Percentiles rank a stretch among this genome's conserved stretches.
Conservation (phyloP, 2,113 vertebrate genomes). For the Pao palembangensis region DNA sequence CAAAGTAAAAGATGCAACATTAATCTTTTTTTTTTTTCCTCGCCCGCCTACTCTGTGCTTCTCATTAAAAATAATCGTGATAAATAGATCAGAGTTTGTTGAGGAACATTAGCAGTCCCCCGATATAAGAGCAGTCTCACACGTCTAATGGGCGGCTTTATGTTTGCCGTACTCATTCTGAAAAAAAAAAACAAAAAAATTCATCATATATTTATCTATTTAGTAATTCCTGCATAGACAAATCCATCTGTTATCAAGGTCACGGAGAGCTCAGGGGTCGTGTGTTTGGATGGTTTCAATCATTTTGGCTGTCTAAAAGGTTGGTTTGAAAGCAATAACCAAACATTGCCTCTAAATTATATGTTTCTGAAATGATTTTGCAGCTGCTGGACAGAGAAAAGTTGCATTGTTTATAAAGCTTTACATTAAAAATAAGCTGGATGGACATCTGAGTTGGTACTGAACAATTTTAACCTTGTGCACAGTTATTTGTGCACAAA, state of each 20-base stretch:
- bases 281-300: neutral
- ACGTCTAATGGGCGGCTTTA: conserved; percentile 48
- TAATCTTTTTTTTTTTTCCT: conserved; percentile 10
- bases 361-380: too few relatives aligned
- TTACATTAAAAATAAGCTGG: too few relatives aligned
- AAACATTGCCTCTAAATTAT: too few relatives aligned
- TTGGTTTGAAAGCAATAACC: too few relatives aligned
- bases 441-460: too few relatives aligned
- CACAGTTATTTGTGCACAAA: too few relatives aligned
- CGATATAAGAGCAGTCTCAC: conserved; percentile 39
- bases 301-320: too few relatives aligned
- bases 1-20: conserved; percentile 9
- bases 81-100: conserved; percentile 55
- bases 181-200: too few relatives aligned
- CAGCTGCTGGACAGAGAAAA: too few relatives aligned
- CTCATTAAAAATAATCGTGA: conserved; percentile 54
- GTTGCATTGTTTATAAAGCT: too few relatives aligned
- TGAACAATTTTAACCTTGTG: too few relatives aligned
- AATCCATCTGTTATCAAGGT: conserved; percentile 46
- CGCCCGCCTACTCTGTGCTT: conserved; percentile 10
- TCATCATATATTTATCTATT: conserved; percentile 25
- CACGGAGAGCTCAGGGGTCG: conserved; percentile 7
- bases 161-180: conserved; percentile 42
- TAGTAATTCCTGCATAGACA: conserved; percentile 36
- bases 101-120: conserved; percentile 35